phyloP scores from a whole-genome alignment of 2,888 invertebrate species.

The Sphaerophoria taeniata region DNA sequence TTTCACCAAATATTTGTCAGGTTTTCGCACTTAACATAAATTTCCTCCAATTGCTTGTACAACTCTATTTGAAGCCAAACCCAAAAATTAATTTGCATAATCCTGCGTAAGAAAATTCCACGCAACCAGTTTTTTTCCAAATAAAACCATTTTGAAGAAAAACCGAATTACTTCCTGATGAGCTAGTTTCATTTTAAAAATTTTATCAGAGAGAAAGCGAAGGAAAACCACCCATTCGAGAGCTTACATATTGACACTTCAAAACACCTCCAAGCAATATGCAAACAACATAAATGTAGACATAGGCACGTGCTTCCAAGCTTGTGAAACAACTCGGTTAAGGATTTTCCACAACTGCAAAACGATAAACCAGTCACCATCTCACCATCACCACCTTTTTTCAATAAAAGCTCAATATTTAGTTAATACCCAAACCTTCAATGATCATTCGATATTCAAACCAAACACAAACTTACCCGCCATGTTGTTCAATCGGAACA shows the following conservation, averaged over 20 bases:
- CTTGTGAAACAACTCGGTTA: slow-evolving; percentile 30
- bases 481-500: slow-evolving; percentile 54
- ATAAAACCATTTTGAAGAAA: slow-evolving; percentile 11
- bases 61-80: slow-evolving; percentile 4
- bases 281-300: no score
- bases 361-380: slow-evolving; percentile 20
- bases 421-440: slow-evolving; percentile 26
- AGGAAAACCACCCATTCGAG: slow-evolving; percentile 59
- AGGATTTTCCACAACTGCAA: slow-evolving; percentile 35
- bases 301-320: background rate
- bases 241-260: no score
- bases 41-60: no score
- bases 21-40: no score
- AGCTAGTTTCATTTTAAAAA: slow-evolving; percentile 13
- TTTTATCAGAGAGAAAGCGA: slow-evolving; percentile 56
- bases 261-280: no score
- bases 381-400: background rate
- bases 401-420: background rate
- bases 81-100: slow-evolving; percentile 16
- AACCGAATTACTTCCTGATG: slow-evolving; percentile 54
- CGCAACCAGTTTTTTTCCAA: background rate
- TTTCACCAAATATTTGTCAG: no score
- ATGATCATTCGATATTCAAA: slow-evolving; percentile 42
- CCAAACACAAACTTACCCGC: slow-evolving; percentile 43
- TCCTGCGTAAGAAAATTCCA: slow-evolving; percentile 25